Evolutionary conservation across 1,140 invertebrate species (phyloP).

Genomic region (Zaprionus ornatus): DNA sequence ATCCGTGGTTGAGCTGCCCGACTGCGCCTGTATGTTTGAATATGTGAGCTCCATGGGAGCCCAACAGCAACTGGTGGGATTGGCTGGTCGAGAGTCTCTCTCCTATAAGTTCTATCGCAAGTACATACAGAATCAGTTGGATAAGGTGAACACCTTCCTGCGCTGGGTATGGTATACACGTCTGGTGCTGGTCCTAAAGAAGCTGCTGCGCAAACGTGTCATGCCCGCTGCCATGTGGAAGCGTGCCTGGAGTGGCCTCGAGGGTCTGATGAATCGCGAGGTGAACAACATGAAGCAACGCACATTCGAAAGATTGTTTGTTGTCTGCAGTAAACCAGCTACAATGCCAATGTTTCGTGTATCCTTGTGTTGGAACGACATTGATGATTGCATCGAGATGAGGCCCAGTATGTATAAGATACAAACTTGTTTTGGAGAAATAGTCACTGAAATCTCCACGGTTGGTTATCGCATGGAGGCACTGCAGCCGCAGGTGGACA

Average conservation of each 20-base stretch:
- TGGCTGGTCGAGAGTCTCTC: conserved; percentile 62
- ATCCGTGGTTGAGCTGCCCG: conserved; percentile 85
- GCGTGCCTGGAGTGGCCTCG: conserved; percentile 74
- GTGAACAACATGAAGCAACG: conserved; percentile 84
- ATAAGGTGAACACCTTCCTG: conserved; percentile 79
- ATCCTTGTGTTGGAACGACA: conserved; percentile 80
- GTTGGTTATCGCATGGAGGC: conserved; percentile 83
- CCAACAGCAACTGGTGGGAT: conserved; percentile 81
- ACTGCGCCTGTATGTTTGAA: conserved; percentile 60
- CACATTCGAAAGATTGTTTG: conserved; percentile 85
- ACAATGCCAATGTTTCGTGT: conserved; percentile 85
- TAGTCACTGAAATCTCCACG: conserved; percentile 83
- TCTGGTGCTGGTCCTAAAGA: conserved; percentile 78
- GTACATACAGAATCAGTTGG: conserved; percentile 79
- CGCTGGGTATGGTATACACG: conserved; percentile 83
- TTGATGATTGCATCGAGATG: conserved; percentile 72
- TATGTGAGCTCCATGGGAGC: conserved; percentile 84
- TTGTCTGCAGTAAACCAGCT: conserved; percentile 80
- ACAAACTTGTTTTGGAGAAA: conserved; percentile 70
- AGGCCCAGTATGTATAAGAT: conserved; percentile 82
- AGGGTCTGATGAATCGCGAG: conserved; percentile 85
- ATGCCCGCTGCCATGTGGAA: conserved; percentile 67
- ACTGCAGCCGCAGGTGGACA: conserved; percentile 83
- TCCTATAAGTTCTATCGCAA: conserved; percentile 78
- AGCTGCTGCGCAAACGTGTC: conserved; percentile 72